Evolutionary conservation across 2,113 vertebrate species (phyloP).

Genomic region (Parotia lawesii): DNA sequence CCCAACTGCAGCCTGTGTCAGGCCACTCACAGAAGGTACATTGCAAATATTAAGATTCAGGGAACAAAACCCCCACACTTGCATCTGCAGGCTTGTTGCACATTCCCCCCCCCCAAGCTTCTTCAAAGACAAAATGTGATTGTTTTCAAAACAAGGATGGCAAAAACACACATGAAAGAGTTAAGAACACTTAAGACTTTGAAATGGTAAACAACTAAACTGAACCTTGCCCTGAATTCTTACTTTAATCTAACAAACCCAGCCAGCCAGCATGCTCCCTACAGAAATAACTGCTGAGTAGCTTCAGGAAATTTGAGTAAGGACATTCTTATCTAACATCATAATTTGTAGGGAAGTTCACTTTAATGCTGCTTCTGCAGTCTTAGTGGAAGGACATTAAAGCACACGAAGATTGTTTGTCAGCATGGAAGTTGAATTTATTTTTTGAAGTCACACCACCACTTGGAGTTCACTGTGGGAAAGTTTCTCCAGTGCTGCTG

Average conservation of each 20-base stretch:
- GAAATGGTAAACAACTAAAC: constrained; percentile 61
- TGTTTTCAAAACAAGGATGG: constrained; percentile 55
- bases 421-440: constrained; percentile 33
- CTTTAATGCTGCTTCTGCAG: constrained; percentile 56
- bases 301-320: constrained; percentile 66
- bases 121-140: constrained; percentile 35
- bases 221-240: constrained; percentile 64
- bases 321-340: constrained; percentile 65
- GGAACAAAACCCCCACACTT: background rate
- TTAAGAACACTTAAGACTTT: constrained; percentile 57
- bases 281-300: constrained; percentile 65
- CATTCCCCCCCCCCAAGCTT: background rate
- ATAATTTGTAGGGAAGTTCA: constrained; percentile 57
- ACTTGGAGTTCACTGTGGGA: constrained; percentile 59
- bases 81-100: background rate
- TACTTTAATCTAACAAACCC: constrained; percentile 58
- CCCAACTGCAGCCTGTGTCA: background rate
- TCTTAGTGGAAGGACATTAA: constrained; percentile 55
- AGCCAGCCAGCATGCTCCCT: constrained; percentile 45
- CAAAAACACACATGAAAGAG: constrained; percentile 60
- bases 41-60: background rate
- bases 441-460: constrained; percentile 51
- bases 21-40: background rate
- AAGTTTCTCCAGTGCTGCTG: constrained; percentile 41
- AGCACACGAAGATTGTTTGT: constrained; percentile 26